Conservation (phyloP, 2,888 invertebrate genomes). For the Leptopilina drosophilae region DNA sequence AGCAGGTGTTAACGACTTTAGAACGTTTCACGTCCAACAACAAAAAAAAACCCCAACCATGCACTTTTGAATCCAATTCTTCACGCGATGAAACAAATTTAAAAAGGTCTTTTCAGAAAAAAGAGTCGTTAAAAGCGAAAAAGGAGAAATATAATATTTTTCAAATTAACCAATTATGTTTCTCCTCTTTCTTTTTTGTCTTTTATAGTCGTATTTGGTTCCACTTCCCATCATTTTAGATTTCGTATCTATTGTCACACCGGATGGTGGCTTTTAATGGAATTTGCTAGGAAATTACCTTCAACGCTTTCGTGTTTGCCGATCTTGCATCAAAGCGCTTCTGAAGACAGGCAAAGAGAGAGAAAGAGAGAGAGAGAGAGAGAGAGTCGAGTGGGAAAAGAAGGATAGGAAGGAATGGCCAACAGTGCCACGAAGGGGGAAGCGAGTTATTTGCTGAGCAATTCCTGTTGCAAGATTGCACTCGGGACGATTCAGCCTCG, state of each 20-base stretch:
- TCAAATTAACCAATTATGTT: no score
- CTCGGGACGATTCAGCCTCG: slow-evolving; percentile 53
- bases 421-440: slow-evolving; percentile 43
- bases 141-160: background rate
- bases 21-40: background rate
- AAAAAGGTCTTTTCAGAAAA: background rate
- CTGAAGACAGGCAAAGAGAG: slow-evolving; percentile 44
- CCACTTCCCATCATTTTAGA: background rate
- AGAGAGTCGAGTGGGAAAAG: slow-evolving; percentile 39
- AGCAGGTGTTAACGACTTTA: slow-evolving; percentile 34
- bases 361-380: slow-evolving; percentile 39
- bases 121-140: background rate
- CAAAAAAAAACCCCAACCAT: background rate
- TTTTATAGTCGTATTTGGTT: background rate
- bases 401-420: slow-evolving; percentile 46
- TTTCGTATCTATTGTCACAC: slow-evolving; percentile 20
- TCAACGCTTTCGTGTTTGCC: slow-evolving; percentile 41
- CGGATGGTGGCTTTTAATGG: slow-evolving; percentile 41
- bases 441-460: slow-evolving; percentile 63
- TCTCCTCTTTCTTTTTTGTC: no score
- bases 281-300: slow-evolving; percentile 45
- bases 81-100: background rate
- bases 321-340: slow-evolving; percentile 39
- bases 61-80: background rate
- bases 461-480: slow-evolving; percentile 63